Percentiles rank a stretch among this genome's conserved stretches.
Conservation (phyloP, 2,113 vertebrate genomes). For the Campylomormyrus numenius region DNA sequence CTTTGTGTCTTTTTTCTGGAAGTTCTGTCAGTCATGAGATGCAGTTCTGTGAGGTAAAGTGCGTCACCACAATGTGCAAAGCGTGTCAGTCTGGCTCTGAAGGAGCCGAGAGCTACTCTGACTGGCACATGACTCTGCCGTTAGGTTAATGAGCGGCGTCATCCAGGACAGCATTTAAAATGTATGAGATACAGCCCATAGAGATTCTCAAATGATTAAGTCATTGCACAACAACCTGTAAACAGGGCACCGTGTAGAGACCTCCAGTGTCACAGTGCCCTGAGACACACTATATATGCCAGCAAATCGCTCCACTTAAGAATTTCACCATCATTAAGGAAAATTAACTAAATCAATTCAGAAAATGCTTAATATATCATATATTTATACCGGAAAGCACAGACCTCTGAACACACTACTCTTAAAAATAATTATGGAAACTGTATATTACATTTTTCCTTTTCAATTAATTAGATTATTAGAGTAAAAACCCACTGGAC, state of each 20-base stretch:
- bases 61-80: not conserved
- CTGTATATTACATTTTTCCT: not conserved
- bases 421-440: not conserved
- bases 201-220: not conserved
- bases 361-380: not conserved
- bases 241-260: not conserved
- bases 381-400: not conserved
- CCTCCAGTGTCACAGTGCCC: not conserved
- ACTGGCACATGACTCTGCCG: not conserved
- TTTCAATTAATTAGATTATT: not conserved
- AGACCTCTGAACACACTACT: not conserved
- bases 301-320: not conserved
- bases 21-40: not conserved
- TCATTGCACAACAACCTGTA: not conserved
- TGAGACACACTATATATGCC: not conserved
- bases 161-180: not conserved
- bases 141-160: not conserved
- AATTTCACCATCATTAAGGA: not conserved
- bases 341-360: slow-evolving; percentile 21
- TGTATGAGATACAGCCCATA: not conserved
- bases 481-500: not conserved
- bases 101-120: not conserved
- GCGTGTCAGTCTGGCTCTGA: not conserved
- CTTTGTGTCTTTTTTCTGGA: not conserved
- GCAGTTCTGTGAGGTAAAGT: not conserved